A percentile compares a stretch with the other conserved stretches of the same genome.
Conservation (phyloP, 2,888 invertebrate genomes). For the Elysia crispata region DNA sequence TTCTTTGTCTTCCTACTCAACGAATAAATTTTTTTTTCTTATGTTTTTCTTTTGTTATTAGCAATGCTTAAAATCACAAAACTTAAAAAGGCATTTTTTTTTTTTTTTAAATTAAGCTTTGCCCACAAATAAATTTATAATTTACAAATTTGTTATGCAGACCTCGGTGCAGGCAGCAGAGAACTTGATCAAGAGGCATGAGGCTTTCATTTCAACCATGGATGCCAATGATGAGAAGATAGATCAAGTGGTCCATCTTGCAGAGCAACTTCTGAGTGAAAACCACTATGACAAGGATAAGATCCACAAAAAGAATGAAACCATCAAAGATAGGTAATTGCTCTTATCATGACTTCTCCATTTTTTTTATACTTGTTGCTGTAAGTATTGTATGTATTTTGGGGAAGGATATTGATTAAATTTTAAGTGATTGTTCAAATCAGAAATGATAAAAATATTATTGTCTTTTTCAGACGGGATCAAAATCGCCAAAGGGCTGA, state of each 20-base stretch:
- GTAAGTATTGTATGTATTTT: not conserved
- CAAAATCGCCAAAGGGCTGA: constrained; percentile 94
- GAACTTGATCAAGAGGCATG: constrained; percentile 96
- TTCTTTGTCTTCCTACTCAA: too few species aligned
- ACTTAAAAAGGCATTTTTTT: not conserved
- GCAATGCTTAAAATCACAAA: not conserved
- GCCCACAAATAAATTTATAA: not conserved
- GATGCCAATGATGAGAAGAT: constrained; percentile 99
- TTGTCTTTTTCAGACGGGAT: constrained; percentile 80
- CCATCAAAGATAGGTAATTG: constrained; percentile 89
- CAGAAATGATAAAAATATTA: not conserved
- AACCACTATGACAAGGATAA: constrained; percentile 97
- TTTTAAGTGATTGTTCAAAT: not conserved
- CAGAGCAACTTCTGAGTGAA: constrained; percentile 88
- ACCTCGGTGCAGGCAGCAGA: constrained; percentile 97
- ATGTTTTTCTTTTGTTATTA: not conserved
- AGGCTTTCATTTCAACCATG: constrained; percentile 99
- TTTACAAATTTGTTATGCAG: constrained; percentile 64
- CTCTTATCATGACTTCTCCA: too few species aligned
- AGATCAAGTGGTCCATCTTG: constrained; percentile 96
- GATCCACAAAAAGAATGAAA: constrained; percentile 96
- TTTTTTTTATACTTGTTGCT: not conserved
- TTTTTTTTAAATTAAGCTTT: not conserved
- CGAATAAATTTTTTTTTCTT: too few species aligned
- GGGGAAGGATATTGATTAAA: not conserved